Conservation (phyloP, 2,797 vertebrate species). For the Galagoides demidoff region DNA sequence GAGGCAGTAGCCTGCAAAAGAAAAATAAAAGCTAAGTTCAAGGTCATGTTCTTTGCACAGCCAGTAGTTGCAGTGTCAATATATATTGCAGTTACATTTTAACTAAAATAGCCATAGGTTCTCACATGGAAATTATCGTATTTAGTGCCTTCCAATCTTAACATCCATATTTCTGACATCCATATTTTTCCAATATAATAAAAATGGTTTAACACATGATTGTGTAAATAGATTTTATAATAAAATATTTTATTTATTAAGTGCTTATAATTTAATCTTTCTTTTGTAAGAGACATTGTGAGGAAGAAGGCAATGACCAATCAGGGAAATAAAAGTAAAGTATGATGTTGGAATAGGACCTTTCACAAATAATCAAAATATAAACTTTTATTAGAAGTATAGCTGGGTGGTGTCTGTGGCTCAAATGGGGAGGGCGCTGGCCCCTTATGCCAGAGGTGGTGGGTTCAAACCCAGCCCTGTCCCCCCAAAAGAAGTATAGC, state of each 20-base stretch:
- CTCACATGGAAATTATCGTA: neutral
- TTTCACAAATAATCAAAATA: too few relatives aligned
- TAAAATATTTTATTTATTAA: neutral
- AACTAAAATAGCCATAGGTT: neutral
- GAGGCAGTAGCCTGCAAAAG: neutral
- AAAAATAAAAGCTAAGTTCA: neutral
- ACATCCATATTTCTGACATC: neutral
- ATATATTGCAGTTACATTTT: neutral
- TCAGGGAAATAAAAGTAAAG: too few relatives aligned
- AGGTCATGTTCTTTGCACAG: slow-evolving; percentile 11
- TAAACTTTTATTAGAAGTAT: too few relatives aligned
- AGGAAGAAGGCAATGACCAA: too few relatives aligned
- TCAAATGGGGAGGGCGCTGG: too few relatives aligned
- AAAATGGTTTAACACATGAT: neutral
- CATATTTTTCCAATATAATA: neutral
- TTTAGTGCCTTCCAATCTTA: neutral
- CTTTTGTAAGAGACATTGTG: too few relatives aligned
- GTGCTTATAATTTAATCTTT: neutral
- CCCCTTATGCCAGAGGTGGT: too few relatives aligned
- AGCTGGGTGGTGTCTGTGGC: too few relatives aligned
- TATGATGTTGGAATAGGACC: too few relatives aligned
- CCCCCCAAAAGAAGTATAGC: too few relatives aligned
- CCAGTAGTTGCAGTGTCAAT: neutral
- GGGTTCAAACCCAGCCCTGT: too few relatives aligned
- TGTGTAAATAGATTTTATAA: neutral